Evolutionary conservation across 2,113 vertebrate species (phyloP), one percentile per base, ranked within the genome.

Genomic region (Castor canadensis): DNA sequence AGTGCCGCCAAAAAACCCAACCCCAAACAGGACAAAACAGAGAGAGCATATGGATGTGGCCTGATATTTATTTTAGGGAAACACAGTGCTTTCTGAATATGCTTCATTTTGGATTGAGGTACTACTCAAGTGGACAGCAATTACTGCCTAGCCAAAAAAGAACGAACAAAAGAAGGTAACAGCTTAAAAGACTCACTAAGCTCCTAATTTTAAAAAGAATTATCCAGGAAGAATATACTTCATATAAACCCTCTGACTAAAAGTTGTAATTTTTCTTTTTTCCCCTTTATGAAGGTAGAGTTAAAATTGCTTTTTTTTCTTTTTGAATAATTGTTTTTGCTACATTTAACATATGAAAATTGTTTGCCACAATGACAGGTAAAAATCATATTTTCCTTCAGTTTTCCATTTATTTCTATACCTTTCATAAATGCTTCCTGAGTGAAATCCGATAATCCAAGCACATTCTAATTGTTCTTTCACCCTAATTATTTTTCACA

Each of bases 381-480:
- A 22, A 73, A 91, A 52, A 49, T 90, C 32, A 73, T 86, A 80
- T 73, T 83, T 87, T 26, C 22, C 87, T 85, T 69, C 28, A 28
- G 26, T 73, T 82, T 94, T 62, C 83, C n/a, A 86, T 85, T 84
- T 93, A 87, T 56, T 92, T 93, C 62, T 88, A n/a, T 0, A 40
- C 3, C 0, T 88, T 84, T 76, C 43, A 52, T 11, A 17, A 64
- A 20, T 73, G 6, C 28, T 19, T 60, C 32, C 52, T 49, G 76
- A 43, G 71, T 84, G 45, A 84, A 35, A 89, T 15, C 7, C 43
- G n/a, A 40, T 47, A 80, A 90, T 19, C 1, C 16, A 64, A 82
- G 24, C 24, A 15, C 30, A 91, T 91, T 85, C 35, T 66, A 95
- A 94, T 81, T 82, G 9, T 77, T 81, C 60, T 79, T 92, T 83